phyloP scores from a whole-genome alignment of 1,140 invertebrate genomes.

The Trichogramma pretiosum region DNA sequence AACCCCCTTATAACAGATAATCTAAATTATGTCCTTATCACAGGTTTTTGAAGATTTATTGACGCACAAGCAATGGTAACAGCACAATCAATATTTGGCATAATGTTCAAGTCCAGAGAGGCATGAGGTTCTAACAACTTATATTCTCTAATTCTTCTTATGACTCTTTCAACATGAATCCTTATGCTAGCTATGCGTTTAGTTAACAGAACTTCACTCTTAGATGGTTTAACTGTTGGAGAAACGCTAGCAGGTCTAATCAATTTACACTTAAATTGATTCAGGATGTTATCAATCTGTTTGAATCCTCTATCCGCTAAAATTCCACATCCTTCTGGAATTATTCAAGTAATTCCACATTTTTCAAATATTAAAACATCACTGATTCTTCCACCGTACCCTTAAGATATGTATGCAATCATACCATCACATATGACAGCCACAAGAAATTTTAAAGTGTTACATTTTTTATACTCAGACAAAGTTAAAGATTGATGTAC shows the following conservation, averaged over 20 bases:
- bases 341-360: constrained; percentile 28
- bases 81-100: constrained; percentile 19
- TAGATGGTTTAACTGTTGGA: constrained; percentile 16
- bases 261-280: constrained; percentile 11
- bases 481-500: constrained; percentile 35
- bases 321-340: constrained; percentile 22
- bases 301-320: constrained; percentile 36
- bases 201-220: constrained; percentile 22
- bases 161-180: constrained; percentile 35
- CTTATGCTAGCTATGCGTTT: constrained; percentile 32
- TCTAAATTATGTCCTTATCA: background rate
- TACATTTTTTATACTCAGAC: constrained; percentile 40
- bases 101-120: constrained; percentile 13
- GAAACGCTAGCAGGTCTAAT: constrained; percentile 20
- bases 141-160: constrained; percentile 31
- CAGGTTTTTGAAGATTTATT: constrained; percentile 23
- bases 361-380: constrained; percentile 34
- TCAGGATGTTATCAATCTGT: constrained; percentile 26
- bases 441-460: constrained; percentile 43
- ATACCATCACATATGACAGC: constrained; percentile 39
- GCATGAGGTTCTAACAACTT: constrained; percentile 23
- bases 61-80: constrained; percentile 22
- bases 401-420: constrained; percentile 37
- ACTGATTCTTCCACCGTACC: constrained; percentile 36
- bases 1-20: too few species aligned